Evolutionary conservation across 2,888 invertebrate genomes (phyloP).

Genomic region (Scaeva pyrastri): DNA sequence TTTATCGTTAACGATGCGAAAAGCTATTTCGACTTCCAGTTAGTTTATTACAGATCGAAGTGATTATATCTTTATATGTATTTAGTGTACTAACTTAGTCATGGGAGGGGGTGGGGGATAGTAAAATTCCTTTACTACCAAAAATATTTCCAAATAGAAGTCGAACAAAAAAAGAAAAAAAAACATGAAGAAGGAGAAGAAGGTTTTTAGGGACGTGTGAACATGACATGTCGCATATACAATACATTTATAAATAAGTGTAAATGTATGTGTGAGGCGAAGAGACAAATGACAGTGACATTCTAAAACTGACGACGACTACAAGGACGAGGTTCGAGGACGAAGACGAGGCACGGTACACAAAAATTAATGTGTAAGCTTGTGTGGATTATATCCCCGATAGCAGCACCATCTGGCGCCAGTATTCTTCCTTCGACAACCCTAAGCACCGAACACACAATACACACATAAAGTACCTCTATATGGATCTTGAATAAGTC

Average conservation of each 20-base stretch:
- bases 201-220: conserved; percentile 54
- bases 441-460: conserved; percentile 17
- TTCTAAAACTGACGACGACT: conserved; percentile 37
- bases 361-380: conserved; percentile 34
- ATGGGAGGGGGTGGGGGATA: background rate
- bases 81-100: background rate
- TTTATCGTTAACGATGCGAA: conserved; percentile 69
- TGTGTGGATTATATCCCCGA: conserved; percentile 22
- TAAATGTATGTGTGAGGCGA: background rate
- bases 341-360: conserved; percentile 22
- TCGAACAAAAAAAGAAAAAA: no score
- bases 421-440: conserved; percentile 58
- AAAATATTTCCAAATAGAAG: conserved; percentile 6
- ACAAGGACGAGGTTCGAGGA: no score
- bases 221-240: conserved; percentile 37
- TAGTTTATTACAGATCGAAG: conserved; percentile 64
- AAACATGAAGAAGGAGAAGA: conserved; percentile 30
- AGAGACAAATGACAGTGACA: conserved; percentile 33
- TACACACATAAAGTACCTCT: no score
- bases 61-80: conserved; percentile 10
- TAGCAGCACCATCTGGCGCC: conserved; percentile 51
- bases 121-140: conserved; percentile 4
- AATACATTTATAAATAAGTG: no score
- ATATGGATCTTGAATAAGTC: conserved; percentile 43
- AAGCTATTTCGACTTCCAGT: conserved; percentile 60